phyloP scores from a whole-genome alignment of 2,113 vertebrate genomes.

The Channa argus region DNA sequence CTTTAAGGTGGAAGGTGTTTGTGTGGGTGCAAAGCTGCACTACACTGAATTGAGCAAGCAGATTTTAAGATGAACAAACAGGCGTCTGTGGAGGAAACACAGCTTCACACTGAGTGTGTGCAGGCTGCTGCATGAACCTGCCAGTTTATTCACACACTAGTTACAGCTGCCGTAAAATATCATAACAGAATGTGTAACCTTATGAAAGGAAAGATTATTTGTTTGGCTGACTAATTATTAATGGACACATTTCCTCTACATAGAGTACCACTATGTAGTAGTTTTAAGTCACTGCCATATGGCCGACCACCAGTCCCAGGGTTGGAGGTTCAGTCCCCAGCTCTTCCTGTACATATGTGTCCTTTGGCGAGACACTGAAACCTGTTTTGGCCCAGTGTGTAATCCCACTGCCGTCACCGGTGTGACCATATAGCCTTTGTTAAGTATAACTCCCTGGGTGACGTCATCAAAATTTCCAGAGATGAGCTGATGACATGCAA shows the following conservation, averaged over 20 bases:
- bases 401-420: no score
- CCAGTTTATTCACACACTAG: neutral
- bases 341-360: no score
- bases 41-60: slow-evolving; percentile 7
- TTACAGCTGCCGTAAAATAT: slow-evolving; percentile 3
- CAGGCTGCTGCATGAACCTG: slow-evolving; percentile 15
- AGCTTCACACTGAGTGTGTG: neutral
- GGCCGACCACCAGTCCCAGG: no score
- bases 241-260: neutral
- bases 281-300: no score
- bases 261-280: no score
- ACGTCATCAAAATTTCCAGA: no score
- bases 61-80: slow-evolving; percentile 37
- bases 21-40: slow-evolving; percentile 41
- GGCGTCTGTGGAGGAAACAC: slow-evolving; percentile 26
- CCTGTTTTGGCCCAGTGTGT: no score
- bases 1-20: slow-evolving; percentile 50
- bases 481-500: no score
- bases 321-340: no score
- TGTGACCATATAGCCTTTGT: no score
- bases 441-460: no score
- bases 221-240: neutral
- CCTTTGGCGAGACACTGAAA: no score
- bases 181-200: neutral
- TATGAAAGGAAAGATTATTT: neutral